A percentile compares a stretch with the other conserved stretches of the same genome.
These are phyloP conservation scores for Tinamus guttatus DNA, from an alignment of 2,113 vertebrate genomes.

Conservation along the genomic window DNA sequence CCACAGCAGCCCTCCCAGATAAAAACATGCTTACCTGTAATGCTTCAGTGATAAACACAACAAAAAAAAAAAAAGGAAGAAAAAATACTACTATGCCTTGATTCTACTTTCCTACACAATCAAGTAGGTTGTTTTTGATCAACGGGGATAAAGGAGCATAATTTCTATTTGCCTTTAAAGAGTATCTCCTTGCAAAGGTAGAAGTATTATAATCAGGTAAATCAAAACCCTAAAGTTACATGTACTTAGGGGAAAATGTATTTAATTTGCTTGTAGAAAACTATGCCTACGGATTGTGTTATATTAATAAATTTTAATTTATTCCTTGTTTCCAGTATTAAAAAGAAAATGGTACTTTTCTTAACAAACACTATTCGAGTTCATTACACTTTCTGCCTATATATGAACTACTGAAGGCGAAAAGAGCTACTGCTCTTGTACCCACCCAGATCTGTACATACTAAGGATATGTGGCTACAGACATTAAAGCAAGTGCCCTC, in stretches of 20 bases:
- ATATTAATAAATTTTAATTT: background rate
- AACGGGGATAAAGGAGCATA: background rate
- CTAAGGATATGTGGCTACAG: accelerated
- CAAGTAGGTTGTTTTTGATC: background rate
- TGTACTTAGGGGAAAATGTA: background rate
- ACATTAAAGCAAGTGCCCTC: background rate
- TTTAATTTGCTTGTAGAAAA: background rate
- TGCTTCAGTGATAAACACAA: background rate
- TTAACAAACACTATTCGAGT: background rate
- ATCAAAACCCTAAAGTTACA: background rate
- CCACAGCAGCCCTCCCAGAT: too few species aligned
- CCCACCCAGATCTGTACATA: background rate
- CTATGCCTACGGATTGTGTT: background rate
- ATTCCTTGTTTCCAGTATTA: background rate
- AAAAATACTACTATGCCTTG: background rate
- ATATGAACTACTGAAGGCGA: background rate
- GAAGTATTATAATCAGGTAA: background rate
- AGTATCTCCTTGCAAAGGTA: background rate
- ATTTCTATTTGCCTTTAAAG: background rate
- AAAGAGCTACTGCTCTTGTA: background rate
- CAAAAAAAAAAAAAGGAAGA: background rate
- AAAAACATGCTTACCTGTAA: background rate
- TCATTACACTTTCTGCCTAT: background rate
- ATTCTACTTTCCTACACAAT: background rate
- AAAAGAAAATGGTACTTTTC: background rate